Base-by-base conservation (phyloP, 1,140 invertebrate species). In the Leptopilina clavipes region DNA sequence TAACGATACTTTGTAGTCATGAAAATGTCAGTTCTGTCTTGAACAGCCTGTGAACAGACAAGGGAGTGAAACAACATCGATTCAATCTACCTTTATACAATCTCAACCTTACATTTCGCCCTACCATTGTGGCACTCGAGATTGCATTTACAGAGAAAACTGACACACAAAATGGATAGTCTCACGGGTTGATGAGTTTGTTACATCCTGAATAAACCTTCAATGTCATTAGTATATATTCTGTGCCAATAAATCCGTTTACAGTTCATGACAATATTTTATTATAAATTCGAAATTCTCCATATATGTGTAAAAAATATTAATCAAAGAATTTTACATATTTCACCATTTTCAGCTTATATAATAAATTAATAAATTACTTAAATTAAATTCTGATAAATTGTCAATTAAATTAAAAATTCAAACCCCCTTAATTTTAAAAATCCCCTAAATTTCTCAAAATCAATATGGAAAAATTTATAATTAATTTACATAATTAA, bases 121-220 rank as follows among this genome's bases (percentile, higher is more conserved):
- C 25, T 37, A 22, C 59, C 59, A 65, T 14, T 45, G 65, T 37
- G 25, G 25, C 74, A 75, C 37, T 31, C 43, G n/a, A 74, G 65
- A 77, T 74, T 73, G 40, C 72, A 52, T 56, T 54, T 56, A 56
- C 9, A 71, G 70, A 12, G 71, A 17, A 70, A 65, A 74, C 18
- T 48, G 70, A 54, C 70, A 45, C 70, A 45, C 31, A 73, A 31
- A 77, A 77, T 73, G 59, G 65, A 73, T 77, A 71, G 72, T 65
- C 43, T 40, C 31, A 19, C 10, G 59, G 22, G 22, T 14, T 31
- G 25, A 65, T 65, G 25, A 65, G 12, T 22, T 31, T 31, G 22
- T n/a, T 37, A 31, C 59, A 65, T 31, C 59, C 25, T 31, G 22
- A 65, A 65, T 65, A 65, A 65, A 65, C 12, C 59, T 3, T 12